Evolutionary conservation across 2,113 vertebrate species (phyloP).

Genomic region (Onychostruthus taczanowskii): DNA sequence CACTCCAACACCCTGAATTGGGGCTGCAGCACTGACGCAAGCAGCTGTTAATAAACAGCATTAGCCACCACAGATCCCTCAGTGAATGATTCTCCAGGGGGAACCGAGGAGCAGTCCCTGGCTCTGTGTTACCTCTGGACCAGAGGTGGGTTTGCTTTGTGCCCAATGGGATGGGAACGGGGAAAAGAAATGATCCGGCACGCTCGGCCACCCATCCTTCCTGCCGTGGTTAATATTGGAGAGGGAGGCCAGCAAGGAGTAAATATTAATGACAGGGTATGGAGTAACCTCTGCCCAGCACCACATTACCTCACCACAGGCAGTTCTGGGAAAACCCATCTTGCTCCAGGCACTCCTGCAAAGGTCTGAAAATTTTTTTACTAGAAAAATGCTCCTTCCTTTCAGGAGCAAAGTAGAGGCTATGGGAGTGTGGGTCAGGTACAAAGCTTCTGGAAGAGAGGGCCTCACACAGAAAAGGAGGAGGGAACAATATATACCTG

Average conservation of each 20-base stretch:
- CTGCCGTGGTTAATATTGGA: slow-evolving; percentile 30
- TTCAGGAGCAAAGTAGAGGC: background rate
- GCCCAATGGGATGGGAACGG: background rate
- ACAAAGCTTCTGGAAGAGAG: background rate
- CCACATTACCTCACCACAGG: rapidly evolving
- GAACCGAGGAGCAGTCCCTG: background rate
- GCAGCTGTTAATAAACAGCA: background rate
- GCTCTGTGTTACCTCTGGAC: background rate
- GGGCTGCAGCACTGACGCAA: background rate
- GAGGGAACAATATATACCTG: background rate
- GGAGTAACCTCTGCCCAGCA: background rate
- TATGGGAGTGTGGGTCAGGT: background rate
- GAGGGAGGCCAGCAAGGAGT: background rate
- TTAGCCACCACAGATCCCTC: rapidly evolving
- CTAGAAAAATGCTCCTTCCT: background rate
- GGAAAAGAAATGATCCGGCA: background rate
- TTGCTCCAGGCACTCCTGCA: background rate
- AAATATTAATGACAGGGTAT: background rate
- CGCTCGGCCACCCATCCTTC: background rate
- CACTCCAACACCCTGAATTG: background rate
- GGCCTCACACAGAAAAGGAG: background rate
- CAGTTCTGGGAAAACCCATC: background rate
- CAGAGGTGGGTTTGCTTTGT: background rate
- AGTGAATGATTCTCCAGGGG: background rate
- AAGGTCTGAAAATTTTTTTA: background rate